Base-by-base conservation (phyloP, 2,113 vertebrate species). In the Pseudorectes ferrugineus region DNA sequence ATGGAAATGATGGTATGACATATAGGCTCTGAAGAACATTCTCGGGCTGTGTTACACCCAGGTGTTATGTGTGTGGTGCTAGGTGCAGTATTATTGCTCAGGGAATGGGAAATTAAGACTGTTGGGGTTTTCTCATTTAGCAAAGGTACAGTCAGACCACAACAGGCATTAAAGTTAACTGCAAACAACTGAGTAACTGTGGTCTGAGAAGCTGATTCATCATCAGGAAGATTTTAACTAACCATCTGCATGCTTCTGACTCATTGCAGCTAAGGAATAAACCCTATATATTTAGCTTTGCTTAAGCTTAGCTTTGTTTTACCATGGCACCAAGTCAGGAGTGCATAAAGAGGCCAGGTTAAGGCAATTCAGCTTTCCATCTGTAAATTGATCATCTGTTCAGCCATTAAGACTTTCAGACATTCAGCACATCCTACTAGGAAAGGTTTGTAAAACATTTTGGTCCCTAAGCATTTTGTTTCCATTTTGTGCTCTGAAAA, bases 401-500 rank as follows among this genome's bases (percentile, higher is more conserved):
- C 84, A 82, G 61, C 46, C 0, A 0, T 59, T 75, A 87, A 68
- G 71, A 48, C 24, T 23, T 92, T 51, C n/a, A 73, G 68, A 74
- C 17, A 80, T 66, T 84, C 63, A 80, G 65, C 51, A 86, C 46
- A 88, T 46, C 63, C 75, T 55, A 72, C 20, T 11, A 93, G 51
- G 51, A 91, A 78, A 84, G 61, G 40, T 72, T 67, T 67, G 59
- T 63, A 36, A 92, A 86, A 77, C 65, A 43, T 84, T 89, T 93
- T 82, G 55, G 48, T 89, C 57, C 52, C 80, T 72, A 88, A 63
- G 61, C 63, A 84, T 95, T 95, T 97, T 93, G 83, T 91, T 95
- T 93, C 87, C 57, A 65, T 95, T 87, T 92, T 93, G 73, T 91
- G 68, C n/a, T 93, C 91, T 59, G 65, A 86, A 96, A 95, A 93